Evolutionary conservation across 1,140 invertebrate species (phyloP).

Genomic region (Lepidurus couesii): DNA sequence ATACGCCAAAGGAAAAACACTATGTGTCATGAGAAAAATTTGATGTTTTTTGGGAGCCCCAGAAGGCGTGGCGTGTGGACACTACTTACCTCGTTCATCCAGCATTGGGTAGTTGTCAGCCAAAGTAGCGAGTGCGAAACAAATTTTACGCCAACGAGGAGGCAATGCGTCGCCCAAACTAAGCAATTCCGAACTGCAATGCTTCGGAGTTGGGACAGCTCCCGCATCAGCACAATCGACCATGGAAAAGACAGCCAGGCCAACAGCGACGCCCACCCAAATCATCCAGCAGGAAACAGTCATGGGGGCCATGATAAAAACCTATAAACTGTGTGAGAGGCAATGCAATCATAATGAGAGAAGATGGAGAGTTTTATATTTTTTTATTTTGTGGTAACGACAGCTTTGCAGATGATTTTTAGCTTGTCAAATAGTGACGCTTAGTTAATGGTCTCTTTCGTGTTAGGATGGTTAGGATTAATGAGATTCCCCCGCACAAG

Average conservation of each 20-base stretch:
- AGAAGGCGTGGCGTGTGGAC: background rate
- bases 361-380: too few relatives aligned
- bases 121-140: conserved; percentile 50
- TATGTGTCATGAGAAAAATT: conserved; percentile 19
- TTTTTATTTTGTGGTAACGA: too few relatives aligned
- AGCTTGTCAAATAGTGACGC: too few relatives aligned
- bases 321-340: background rate
- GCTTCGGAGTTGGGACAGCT: conserved; percentile 46
- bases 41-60: background rate
- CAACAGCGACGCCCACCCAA: conserved; percentile 5
- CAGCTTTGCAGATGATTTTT: too few relatives aligned
- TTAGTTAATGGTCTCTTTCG: too few relatives aligned
- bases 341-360: too few relatives aligned
- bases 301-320: background rate
- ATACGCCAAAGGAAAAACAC: conserved; percentile 33
- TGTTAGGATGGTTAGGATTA: too few relatives aligned
- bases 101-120: conserved; percentile 50
- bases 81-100: conserved; percentile 51
- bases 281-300: background rate
- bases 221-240: conserved; percentile 30
- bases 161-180: conserved; percentile 49
- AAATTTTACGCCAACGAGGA: conserved; percentile 51
- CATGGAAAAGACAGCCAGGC: conserved; percentile 16
- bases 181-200: conserved; percentile 49
- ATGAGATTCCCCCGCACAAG: too few relatives aligned